Base-by-base conservation (phyloP, 1,140 invertebrate genomes). In the Leucophenga varia region DNA sequence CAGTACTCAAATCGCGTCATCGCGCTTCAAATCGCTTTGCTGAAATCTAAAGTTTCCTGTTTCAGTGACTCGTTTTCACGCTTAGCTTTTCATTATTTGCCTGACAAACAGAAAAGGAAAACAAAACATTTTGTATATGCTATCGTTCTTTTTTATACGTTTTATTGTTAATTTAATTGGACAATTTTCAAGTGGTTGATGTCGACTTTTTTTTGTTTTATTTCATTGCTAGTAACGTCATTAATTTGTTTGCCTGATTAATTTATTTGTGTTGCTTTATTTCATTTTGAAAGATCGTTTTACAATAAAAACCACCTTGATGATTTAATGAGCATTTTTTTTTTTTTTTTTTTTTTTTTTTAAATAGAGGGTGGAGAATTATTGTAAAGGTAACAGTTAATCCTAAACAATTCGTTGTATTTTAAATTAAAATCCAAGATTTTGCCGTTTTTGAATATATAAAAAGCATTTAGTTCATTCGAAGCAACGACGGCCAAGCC, bases 111-210 rank as follows among this genome's bases (percentile, higher is more conserved):
- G n/a, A n/a, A n/a, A n/a, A n/a, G n/a, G n/a, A n/a, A n/a, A n/a
- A n/a, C n/a, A n/a, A n/a, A n/a, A n/a, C n/a, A n/a, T n/a, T n/a
- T n/a, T n/a, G n/a, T n/a, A n/a, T n/a, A n/a, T n/a, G n/a, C n/a
- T n/a, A n/a, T n/a, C n/a, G n/a, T 25, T 6, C 22, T 25, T 10
- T 25, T 10, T 25, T 8, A 34, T 4, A 34, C 47, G 44, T 53
- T n/a, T 68, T 64, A 63, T 68, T 59, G 64, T 67, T 67, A 57
- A 63, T 68, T 59, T 67, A 67, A 67, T 67, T 67, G 64, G 63
- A 18, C 64, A 63, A 68, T 68, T 67, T 57, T 16, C 32, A 13
- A 6, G 6, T 49, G 64, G 61, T 64, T 65, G 40, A 34, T 47
- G 45, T 41, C n/a, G n/a, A n/a, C n/a, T n/a, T n/a, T n/a, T n/a